Percentiles rank a stretch among this genome's conserved stretches.
phyloP scores from a whole-genome alignment of 2,113 vertebrate genomes.

The Leptodactylus fuscus region DNA sequence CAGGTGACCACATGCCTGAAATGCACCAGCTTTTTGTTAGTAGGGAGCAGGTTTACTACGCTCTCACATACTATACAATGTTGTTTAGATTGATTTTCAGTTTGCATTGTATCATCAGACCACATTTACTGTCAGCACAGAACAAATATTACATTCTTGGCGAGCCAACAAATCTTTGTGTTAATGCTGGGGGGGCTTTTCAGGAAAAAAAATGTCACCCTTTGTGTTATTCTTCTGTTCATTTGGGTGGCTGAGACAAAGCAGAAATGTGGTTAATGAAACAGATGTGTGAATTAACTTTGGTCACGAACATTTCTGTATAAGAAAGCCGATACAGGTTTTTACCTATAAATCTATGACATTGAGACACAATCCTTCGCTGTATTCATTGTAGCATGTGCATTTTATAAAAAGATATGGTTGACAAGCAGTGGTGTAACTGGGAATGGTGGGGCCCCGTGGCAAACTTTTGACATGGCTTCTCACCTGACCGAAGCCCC shows the following conservation, averaged over 20 bases:
- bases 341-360: slow-evolving; percentile 1
- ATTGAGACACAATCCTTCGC: not conserved
- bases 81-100: not conserved
- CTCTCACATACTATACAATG: not conserved
- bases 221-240: slow-evolving; percentile 44
- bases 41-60: not conserved
- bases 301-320: not conserved
- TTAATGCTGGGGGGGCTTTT: slow-evolving; percentile 31
- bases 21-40: not conserved
- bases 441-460: no score
- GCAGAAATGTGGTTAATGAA: slow-evolving; percentile 52
- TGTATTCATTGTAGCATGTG: not conserved
- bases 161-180: slow-evolving; percentile 23
- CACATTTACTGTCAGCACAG: slow-evolving; percentile 43
- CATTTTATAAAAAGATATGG: not conserved
- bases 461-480: no score
- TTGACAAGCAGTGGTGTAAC: not conserved
- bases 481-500: no score
- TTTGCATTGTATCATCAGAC: slow-evolving; percentile 7
- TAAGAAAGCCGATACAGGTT: not conserved
- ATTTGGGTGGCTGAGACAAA: slow-evolving; percentile 48
- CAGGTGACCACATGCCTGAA: not conserved
- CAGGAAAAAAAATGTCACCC: slow-evolving; percentile 38
- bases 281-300: slow-evolving; percentile 25
- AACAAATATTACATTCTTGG: slow-evolving; percentile 51